Evolutionary conservation across 2,797 vertebrate genomes (phyloP).

Genomic region (Nyctibius grandis): DNA sequence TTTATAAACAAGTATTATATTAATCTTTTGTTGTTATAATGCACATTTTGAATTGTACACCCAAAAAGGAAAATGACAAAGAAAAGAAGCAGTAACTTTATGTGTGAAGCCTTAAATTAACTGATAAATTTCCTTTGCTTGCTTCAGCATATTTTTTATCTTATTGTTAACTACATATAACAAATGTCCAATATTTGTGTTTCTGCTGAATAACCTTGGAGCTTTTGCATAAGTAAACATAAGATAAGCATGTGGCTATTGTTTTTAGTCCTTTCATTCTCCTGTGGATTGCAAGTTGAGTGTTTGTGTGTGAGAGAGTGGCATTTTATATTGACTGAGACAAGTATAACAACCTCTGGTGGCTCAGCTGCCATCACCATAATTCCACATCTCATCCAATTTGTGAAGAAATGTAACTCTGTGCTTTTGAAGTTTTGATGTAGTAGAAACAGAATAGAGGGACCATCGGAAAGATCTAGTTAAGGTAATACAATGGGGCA

Average conservation of each 20-base stretch:
- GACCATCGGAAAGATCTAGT: neutral
- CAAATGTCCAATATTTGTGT: neutral
- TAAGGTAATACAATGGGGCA: neutral
- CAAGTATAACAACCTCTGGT: constrained; percentile 35
- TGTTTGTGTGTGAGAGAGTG: neutral
- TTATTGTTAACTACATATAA: neutral
- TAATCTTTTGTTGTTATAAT: neutral
- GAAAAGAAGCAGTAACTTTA: neutral
- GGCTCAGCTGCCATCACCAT: constrained; percentile 38
- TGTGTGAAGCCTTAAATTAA: neutral
- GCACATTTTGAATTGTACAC: neutral
- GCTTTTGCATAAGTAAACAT: neutral
- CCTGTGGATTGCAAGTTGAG: neutral
- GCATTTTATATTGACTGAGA: constrained; percentile 44
- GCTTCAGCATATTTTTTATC: neutral
- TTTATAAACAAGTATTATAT: neutral
- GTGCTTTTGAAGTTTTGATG: constrained; percentile 49
- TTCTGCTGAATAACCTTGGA: neutral
- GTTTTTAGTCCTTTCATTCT: neutral
- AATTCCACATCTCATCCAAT: constrained; percentile 61
- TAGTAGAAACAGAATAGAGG: constrained; percentile 4
- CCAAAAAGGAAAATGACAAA: neutral
- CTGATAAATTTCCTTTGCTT: neutral
- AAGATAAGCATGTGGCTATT: neutral
- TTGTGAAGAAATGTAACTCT: constrained; percentile 52